Evolutionary conservation across 2,113 vertebrate genomes (phyloP).

Genomic region (Thermophis baileyi): DNA sequence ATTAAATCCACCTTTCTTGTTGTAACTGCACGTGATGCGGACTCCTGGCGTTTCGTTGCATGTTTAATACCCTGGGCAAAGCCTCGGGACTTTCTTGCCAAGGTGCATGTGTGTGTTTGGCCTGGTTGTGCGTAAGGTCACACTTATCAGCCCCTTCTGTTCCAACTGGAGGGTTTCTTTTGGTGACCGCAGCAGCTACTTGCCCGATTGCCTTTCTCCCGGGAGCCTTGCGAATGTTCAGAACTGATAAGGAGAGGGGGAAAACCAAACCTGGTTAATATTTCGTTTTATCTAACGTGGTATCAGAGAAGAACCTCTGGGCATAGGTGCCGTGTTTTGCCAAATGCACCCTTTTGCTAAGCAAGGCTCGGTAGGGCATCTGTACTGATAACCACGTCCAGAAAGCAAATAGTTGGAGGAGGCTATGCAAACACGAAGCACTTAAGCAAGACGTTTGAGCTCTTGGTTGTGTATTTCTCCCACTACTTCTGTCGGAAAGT

Average conservation of each 20-base stretch:
- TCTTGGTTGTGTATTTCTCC: not conserved
- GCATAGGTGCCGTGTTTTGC: not conserved
- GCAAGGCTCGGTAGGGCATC: not conserved
- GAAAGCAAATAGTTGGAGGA: not conserved
- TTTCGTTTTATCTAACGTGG: not conserved
- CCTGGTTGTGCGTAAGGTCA: not conserved
- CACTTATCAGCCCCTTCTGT: not conserved
- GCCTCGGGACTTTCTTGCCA: not conserved
- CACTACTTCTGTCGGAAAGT: not conserved
- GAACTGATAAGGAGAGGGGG: not conserved
- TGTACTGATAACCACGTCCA: not conserved
- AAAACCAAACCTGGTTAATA: not conserved
- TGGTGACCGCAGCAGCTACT: not conserved
- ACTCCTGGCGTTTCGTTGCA: not conserved
- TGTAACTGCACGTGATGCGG: not conserved
- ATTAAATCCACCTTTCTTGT: conserved; percentile 7
- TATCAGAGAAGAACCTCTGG: not conserved
- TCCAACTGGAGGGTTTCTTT: not conserved
- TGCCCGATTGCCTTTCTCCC: not conserved
- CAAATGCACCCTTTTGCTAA: not conserved
- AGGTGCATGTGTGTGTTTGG: not conserved
- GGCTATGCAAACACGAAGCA: not conserved
- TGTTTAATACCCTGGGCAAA: not conserved
- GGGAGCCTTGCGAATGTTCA: not conserved
- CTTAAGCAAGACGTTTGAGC: not conserved